Base-by-base conservation (phyloP, 2,888 invertebrate species). In the Synanthedon tipuliformis region DNA sequence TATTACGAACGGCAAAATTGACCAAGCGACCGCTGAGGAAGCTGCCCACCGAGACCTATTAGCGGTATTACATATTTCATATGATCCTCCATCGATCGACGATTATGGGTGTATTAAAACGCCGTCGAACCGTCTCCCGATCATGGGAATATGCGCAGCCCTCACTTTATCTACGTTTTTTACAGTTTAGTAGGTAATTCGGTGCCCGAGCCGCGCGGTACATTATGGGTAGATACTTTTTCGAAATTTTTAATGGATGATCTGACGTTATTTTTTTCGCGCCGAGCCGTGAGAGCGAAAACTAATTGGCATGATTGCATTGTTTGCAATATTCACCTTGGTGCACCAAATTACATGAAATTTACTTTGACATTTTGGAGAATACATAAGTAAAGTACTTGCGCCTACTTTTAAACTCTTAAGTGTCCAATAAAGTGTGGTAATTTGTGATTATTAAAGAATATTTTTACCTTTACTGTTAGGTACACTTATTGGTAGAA, bases 1-100 rank as follows among this genome's bases (percentile, higher is more conserved):
- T 82, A 86, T 86, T 85, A 86, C 78, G 68, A 75, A 76, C 73
- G 78, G 81, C 74, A 59, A 86, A 85, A 84, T 84, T 85, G 84
- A 77, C 75, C 74, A 68, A 75, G 73, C 82, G 78, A 85, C 86
- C 86, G 86, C 86, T 86, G 82, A 87, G 84, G 86, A 81, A 87
- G 86, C 86, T 83, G 74, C 80, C 77, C 78, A 71, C 78, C 73
- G 69, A 78, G 72, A 75, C 80, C 81, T 84, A 85, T 84, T 84
- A 83, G 81, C 78, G 78, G 78, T 75, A 83, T 81, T 82, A 82
- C 82, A 83, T 84, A 83, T 83, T 83, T 81, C 80, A 82, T 83
- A 78, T 78, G 80, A 78, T 79, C 78, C 77, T 66, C 67, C 73
- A 72, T 74, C 80, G 78, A 77, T 72, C 79, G 73, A 67, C 78